phyloP scores from a whole-genome alignment of 2,888 invertebrate genomes.

The Caenorhabditis becei region DNA sequence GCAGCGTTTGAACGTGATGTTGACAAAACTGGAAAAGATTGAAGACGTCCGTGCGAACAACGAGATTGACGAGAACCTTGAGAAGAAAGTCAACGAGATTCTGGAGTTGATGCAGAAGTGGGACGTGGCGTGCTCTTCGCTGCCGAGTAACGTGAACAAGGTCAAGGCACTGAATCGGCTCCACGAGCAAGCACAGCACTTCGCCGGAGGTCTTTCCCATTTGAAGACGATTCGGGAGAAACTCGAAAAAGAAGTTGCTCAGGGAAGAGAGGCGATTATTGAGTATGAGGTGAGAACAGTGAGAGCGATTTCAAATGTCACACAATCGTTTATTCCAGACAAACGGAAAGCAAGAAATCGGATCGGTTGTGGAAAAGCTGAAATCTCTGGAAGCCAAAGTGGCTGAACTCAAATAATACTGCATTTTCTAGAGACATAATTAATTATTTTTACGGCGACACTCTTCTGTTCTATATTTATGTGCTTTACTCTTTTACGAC shows the following conservation, averaged over 20 bases:
- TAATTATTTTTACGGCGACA: constrained; percentile 35
- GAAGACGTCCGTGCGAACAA: constrained; percentile 64
- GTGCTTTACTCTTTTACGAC: constrained; percentile 19
- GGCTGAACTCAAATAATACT: constrained; percentile 33
- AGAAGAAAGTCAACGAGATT: constrained; percentile 66
- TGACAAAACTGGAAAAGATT: constrained; percentile 68
- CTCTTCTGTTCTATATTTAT: constrained; percentile 37
- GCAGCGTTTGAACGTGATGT: constrained; percentile 64
- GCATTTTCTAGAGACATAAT: not conserved
- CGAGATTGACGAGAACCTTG: constrained; percentile 61
- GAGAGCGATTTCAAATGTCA: not conserved
- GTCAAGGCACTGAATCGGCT: constrained; percentile 68
- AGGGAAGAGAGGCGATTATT: constrained; percentile 51
- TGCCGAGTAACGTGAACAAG: constrained; percentile 70
- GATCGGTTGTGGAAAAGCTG: constrained; percentile 52
- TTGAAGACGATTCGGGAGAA: constrained; percentile 67
- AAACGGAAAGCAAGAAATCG: constrained; percentile 56
- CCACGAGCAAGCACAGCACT: constrained; percentile 72
- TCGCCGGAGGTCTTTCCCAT: constrained; percentile 66
- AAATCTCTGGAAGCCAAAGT: constrained; percentile 50
- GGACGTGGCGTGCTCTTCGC: constrained; percentile 68
- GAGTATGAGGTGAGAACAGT: constrained; percentile 43
- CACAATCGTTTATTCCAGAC: constrained; percentile 23
- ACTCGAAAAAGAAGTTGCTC: constrained; percentile 67
- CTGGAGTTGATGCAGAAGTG: constrained; percentile 67